These are phyloP conservation scores for Homarus americanus DNA, from an alignment of 1,140 invertebrate genomes.

Conservation along the genomic window DNA sequence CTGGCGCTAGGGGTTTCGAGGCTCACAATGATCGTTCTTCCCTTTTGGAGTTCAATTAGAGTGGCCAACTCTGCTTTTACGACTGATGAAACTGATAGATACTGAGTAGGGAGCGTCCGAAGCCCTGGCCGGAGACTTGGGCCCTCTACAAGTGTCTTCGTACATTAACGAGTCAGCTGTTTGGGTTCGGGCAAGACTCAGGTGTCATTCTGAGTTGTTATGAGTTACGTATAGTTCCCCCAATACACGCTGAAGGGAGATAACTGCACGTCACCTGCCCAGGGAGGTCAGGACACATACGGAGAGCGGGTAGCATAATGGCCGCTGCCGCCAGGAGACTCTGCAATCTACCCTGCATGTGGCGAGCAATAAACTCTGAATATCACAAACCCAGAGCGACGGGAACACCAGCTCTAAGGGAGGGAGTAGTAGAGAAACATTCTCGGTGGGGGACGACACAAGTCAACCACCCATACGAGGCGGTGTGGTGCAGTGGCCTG, in stretches of 20 bases:
- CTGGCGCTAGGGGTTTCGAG: background rate
- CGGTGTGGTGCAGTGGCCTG: background rate
- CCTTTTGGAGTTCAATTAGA: slow-evolving; percentile 62
- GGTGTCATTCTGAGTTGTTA: no score
- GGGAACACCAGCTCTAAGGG: background rate
- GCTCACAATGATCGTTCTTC: background rate
- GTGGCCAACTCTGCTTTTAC: slow-evolving; percentile 62
- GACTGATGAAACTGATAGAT: slow-evolving; percentile 66
- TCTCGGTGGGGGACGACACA: background rate
- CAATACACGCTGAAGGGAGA: no score
- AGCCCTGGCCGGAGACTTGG: background rate
- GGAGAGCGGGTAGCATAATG: slow-evolving; percentile 26
- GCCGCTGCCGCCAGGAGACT: slow-evolving; percentile 4
- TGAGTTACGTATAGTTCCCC: no score
- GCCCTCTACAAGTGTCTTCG: background rate
- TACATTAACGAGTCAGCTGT: background rate
- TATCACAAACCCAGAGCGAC: slow-evolving; percentile 2
- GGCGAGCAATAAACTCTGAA: slow-evolving; percentile 18
- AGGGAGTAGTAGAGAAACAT: background rate
- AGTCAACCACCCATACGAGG: background rate
- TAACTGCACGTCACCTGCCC: background rate
- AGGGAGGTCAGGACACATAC: background rate
- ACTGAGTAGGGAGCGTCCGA: slow-evolving; percentile 50
- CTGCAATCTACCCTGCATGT: slow-evolving; percentile 34
- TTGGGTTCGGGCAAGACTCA: no score